Evolutionary conservation across 2,113 vertebrate genomes (phyloP).

Genomic region (Mirounga angustirostris): DNA sequence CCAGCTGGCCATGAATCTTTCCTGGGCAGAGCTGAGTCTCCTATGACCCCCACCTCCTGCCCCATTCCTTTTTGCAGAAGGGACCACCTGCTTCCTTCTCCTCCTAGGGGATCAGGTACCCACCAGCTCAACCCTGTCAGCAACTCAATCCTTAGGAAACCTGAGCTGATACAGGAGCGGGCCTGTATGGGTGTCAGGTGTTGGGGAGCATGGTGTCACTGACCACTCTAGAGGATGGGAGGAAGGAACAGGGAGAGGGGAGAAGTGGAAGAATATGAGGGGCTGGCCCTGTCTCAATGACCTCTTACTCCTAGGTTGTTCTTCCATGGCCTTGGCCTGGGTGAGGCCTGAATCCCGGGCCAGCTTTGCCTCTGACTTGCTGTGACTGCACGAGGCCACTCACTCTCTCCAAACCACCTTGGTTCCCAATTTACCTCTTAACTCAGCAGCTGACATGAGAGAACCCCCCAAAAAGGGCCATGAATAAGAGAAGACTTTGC

Average conservation of each 20-base stretch:
- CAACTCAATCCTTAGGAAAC: conserved; percentile 80
- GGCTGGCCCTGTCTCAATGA: neutral
- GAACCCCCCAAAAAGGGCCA: neutral
- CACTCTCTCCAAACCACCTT: conserved; percentile 3
- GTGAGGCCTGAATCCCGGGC: neutral
- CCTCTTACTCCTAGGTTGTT: neutral
- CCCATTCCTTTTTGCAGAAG: neutral
- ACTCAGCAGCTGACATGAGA: conserved; percentile 11
- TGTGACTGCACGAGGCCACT: neutral
- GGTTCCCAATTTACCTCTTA: conserved; percentile 41
- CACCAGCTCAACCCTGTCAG: conserved; percentile 45
- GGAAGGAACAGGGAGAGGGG: neutral
- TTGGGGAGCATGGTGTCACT: conserved; percentile 66
- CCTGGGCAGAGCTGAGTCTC: neutral
- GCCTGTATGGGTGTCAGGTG: conserved; percentile 78
- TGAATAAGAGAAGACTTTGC: neutral
- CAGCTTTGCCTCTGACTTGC: conserved; percentile 19
- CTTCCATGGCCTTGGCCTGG: neutral
- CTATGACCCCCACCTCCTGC: neutral
- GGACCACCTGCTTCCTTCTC: neutral
- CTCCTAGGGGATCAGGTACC: conserved; percentile 44
- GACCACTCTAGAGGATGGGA: conserved; percentile 32
- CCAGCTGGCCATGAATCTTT: neutral
- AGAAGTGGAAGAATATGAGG: neutral
- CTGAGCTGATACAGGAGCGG: conserved; percentile 70